Evolutionary conservation across 2,888 invertebrate species (phyloP).

Genomic region (Troides oblongomaculatus): DNA sequence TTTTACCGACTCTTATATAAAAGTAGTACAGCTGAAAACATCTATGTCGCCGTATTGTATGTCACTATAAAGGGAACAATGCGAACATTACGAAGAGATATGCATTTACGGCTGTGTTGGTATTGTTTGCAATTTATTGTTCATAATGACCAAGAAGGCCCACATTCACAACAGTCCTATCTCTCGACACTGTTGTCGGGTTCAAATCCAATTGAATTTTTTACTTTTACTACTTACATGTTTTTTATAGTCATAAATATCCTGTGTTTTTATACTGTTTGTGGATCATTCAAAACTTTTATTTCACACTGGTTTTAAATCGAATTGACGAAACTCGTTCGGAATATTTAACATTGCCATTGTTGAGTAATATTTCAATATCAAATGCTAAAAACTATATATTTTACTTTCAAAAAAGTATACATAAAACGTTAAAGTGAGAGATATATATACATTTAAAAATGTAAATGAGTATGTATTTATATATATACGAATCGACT

Average conservation of each 20-base stretch:
- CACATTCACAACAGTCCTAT: background rate
- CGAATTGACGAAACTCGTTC: too few species aligned
- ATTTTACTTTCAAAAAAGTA: too few species aligned
- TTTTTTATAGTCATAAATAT: background rate
- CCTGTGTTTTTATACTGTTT: background rate
- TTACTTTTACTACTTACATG: background rate
- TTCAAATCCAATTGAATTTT: conserved; percentile 9
- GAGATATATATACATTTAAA: too few species aligned
- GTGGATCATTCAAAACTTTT: background rate
- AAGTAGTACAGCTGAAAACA: conserved; percentile 5
- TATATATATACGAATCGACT: too few species aligned
- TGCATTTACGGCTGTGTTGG: conserved; percentile 19
- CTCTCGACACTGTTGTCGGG: background rate
- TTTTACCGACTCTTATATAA: background rate
- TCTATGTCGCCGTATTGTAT: conserved; percentile 1
- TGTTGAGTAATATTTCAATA: too few species aligned
- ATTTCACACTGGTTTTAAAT: too few species aligned
- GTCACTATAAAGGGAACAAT: conserved; percentile 8
- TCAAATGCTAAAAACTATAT: too few species aligned
- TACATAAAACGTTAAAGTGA: too few species aligned
- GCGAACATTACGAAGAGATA: conserved; percentile 12
- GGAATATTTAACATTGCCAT: too few species aligned
- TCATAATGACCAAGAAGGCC: background rate
- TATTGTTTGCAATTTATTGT: conserved; percentile 25
- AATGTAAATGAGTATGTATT: too few species aligned